Conservation (phyloP, 2,113 vertebrate genomes). For the Paraplagusia blochii region DNA sequence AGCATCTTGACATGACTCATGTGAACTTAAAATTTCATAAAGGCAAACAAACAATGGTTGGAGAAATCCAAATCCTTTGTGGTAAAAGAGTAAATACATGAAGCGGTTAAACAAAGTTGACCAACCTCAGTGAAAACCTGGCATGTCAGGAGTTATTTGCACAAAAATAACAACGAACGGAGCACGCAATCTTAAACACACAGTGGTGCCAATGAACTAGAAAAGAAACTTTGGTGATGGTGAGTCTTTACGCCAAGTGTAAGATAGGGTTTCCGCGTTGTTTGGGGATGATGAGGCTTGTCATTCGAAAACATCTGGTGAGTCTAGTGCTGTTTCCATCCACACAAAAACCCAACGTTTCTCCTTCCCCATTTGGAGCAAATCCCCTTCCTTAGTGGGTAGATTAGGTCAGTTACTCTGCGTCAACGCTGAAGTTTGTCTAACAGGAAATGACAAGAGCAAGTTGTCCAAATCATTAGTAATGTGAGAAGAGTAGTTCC, state of each 20-base stretch:
- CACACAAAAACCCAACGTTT: conserved; percentile 32
- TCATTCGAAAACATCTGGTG: conserved; percentile 59
- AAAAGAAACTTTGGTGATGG: neutral
- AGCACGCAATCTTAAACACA: too few relatives aligned
- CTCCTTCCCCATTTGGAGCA: conserved; percentile 17
- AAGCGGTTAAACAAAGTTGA: neutral
- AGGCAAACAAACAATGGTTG: neutral
- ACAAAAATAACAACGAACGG: neutral
- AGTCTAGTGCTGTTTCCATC: conserved; percentile 35
- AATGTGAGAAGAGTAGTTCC: conserved; percentile 64
- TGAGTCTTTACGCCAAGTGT: neutral
- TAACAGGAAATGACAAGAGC: conserved; percentile 67
- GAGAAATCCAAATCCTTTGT: neutral
- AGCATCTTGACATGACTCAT: neutral
- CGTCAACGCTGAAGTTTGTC: conserved; percentile 48
- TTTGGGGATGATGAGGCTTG: conserved; percentile 29
- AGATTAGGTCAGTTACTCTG: conserved; percentile 50
- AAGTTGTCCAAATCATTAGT: conserved; percentile 73
- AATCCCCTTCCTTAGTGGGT: conserved; percentile 21
- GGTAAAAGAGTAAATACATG: neutral
- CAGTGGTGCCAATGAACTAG: neutral
- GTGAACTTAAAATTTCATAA: conserved; percentile 1
- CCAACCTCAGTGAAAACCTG: neutral
- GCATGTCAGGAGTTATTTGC: neutral
- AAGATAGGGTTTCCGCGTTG: conserved; percentile 1